Evolutionary conservation across 2,797 vertebrate genomes (phyloP).

Genomic region (Poecilia wingei): DNA sequence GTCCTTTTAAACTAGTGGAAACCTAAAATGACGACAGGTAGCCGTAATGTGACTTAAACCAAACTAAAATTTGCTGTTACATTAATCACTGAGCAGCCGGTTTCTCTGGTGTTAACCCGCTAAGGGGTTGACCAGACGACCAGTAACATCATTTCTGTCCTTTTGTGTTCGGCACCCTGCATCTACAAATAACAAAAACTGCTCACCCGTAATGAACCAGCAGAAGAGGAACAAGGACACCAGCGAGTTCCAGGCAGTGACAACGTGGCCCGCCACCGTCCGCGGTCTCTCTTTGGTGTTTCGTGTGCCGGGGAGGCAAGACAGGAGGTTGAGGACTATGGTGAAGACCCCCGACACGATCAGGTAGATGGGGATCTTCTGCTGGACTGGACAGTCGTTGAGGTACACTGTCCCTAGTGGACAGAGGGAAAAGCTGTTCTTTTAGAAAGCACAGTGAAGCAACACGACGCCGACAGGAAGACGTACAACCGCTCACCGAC

Average conservation of each 20-base stretch:
- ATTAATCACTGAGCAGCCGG: not conserved
- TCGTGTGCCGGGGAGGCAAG: slow-evolving; percentile 62
- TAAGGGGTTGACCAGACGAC: not conserved
- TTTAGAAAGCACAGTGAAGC: not conserved
- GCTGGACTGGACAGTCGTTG: slow-evolving; percentile 73
- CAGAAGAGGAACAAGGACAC: slow-evolving; percentile 63
- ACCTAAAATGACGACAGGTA: not conserved
- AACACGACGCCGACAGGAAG: too few relatives aligned
- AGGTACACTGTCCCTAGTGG: slow-evolving; percentile 68
- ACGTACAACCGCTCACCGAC: slow-evolving; percentile 68
- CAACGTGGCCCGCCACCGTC: slow-evolving; percentile 1
- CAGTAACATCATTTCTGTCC: not conserved
- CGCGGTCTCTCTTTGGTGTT: not conserved
- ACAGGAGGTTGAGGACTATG: slow-evolving; percentile 47
- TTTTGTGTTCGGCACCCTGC: not conserved
- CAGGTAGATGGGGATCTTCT: slow-evolving; percentile 79
- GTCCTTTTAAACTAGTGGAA: not conserved
- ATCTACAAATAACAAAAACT: not conserved
- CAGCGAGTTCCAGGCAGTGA: slow-evolving; percentile 55
- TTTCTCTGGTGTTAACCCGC: not conserved
- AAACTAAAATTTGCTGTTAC: not conserved
- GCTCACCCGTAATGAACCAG: slow-evolving; percentile 80
- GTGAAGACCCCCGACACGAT: slow-evolving; percentile 72
- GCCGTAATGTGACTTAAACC: not conserved
- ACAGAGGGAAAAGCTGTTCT: not conserved